phyloP scores from a whole-genome alignment of 2,797 vertebrate species.

The Apogon talboti region DNA sequence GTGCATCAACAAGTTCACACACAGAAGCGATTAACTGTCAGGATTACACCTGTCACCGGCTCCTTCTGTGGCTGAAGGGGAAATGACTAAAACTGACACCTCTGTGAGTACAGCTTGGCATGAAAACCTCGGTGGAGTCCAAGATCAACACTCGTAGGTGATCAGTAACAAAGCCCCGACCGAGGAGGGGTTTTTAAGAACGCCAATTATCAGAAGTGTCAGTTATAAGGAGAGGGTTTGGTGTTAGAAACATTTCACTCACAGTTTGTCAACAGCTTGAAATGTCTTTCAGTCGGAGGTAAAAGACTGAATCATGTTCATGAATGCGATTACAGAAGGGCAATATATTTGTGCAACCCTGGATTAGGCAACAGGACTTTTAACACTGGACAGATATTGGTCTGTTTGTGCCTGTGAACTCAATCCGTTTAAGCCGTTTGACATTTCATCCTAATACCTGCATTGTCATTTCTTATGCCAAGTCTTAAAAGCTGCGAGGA shows the following conservation, averaged over 20 bases:
- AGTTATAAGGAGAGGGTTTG: conserved; percentile 23
- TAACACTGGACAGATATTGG: conserved; percentile 18
- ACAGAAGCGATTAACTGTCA: conserved; percentile 52
- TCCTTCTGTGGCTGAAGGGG: conserved; percentile 37
- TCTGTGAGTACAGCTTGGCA: conserved; percentile 46
- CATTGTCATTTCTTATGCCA: conserved; percentile 47
- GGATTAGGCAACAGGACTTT: conserved; percentile 20
- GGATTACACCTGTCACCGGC: conserved; percentile 65
- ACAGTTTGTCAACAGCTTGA: not conserved
- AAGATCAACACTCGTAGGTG: conserved; percentile 48
- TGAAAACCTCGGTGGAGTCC: conserved; percentile 17
- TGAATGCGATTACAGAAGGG: not conserved
- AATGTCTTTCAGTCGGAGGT: not conserved
- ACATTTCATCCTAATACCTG: conserved; percentile 64
- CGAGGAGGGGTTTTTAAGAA: conserved; percentile 6
- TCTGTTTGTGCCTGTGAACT: conserved; percentile 43
- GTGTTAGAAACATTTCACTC: conserved; percentile 4
- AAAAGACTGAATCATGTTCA: not conserved
- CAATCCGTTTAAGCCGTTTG: conserved; percentile 61
- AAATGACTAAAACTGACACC: conserved; percentile 58
- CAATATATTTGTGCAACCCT: conserved; percentile 11
- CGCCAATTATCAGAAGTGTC: conserved; percentile 34
- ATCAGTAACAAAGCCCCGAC: conserved; percentile 34
- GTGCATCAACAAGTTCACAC: conserved; percentile 55
- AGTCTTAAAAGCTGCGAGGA: conserved; percentile 52